Evolutionary conservation across 2,797 vertebrate species (phyloP), one percentile per base, ranked within the genome.

Genomic region (Peromyscus nudipes): DNA sequence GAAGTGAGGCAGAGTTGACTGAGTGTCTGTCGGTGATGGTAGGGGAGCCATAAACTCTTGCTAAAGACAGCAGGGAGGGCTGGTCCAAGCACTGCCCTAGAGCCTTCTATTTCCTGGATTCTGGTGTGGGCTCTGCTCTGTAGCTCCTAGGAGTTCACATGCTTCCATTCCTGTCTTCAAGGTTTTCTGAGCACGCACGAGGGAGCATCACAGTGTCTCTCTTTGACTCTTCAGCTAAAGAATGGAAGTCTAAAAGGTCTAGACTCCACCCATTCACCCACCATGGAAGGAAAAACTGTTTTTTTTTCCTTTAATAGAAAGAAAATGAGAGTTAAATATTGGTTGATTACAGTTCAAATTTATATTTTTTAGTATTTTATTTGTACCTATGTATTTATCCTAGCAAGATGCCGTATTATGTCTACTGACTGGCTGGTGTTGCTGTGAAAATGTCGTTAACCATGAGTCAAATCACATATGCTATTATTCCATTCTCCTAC

Each of bases 291-390:
- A 6, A 29, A 37, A 57, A 92, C n/a, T 21, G 29, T 29, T 40
- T 82, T 19, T 89, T 92, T n/a, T 86, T 95, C 92, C 89, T 57
- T 89, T 69, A 84, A 92, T 49, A 8, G n/a, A 79, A 86, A 82
- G 17, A 43, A 69, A 86, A 95, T 0, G 7, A 64, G 60, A 90
- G 49, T 71, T 77, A 94, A 87, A 62, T 62, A 40, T 55, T 60
- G 64, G 65, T 29, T 76, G 80, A 55, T 75, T 76, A 57, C 16
- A 77, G 16, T 76, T 94, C 81, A 84, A 80, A 57, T 81, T 76
- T 91, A 25, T 9, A 55, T 40, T 67, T 85, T 55, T 55, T 73
- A 3, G 73, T 57, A 84, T 77, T 90, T 55, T 14, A 75, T 75
- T 91, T 80, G 4, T 49, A 79, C 4, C 71, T 88, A 11, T 40